Percentiles rank a stretch among this genome's conserved stretches.
Evolutionary conservation across 1,140 invertebrate genomes (phyloP).

Genomic region (Drosophila ercepeae): DNA sequence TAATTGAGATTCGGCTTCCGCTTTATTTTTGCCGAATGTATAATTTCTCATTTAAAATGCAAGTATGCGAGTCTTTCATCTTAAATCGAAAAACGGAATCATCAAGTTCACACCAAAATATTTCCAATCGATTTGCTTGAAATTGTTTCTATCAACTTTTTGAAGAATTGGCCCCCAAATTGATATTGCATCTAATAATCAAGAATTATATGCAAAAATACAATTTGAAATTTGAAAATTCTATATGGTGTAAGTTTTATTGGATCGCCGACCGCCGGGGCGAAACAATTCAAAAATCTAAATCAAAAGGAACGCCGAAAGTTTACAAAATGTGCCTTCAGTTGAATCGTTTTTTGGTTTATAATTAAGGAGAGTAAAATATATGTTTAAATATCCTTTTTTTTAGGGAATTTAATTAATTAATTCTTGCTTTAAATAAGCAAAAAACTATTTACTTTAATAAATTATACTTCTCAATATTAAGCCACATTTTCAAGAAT

Average conservation of each 20-base stretch:
- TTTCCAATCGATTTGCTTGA: neutral
- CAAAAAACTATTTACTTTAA: too few relatives aligned
- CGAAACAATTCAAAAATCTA: slow-evolving; percentile 6
- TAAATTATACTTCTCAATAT: too few relatives aligned
- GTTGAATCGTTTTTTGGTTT: too few relatives aligned
- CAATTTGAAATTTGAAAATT: slow-evolving; percentile 30
- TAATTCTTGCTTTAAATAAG: too few relatives aligned
- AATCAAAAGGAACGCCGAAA: slow-evolving; percentile 7
- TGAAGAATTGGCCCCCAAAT: slow-evolving; percentile 16
- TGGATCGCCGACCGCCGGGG: neutral
- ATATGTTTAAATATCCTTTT: too few relatives aligned
- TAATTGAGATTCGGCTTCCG: slow-evolving; percentile 43
- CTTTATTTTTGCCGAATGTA: slow-evolving; percentile 27
- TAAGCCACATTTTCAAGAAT: too few relatives aligned
- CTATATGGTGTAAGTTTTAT: slow-evolving; percentile 35
- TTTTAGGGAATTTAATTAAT: too few relatives aligned
- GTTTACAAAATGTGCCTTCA: neutral
- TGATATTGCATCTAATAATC: slow-evolving; percentile 10
- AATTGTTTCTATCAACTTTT: slow-evolving; percentile 16
- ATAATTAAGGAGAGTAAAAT: neutral
- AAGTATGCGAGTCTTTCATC: slow-evolving; percentile 53
- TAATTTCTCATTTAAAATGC: slow-evolving; percentile 67
- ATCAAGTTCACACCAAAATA: neutral
- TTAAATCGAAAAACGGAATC: slow-evolving; percentile 18
- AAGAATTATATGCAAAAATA: slow-evolving; percentile 11